These are phyloP conservation scores for Zeuzera pyrina DNA, from an alignment of 2,888 invertebrate genomes.

Conservation along the genomic window DNA sequence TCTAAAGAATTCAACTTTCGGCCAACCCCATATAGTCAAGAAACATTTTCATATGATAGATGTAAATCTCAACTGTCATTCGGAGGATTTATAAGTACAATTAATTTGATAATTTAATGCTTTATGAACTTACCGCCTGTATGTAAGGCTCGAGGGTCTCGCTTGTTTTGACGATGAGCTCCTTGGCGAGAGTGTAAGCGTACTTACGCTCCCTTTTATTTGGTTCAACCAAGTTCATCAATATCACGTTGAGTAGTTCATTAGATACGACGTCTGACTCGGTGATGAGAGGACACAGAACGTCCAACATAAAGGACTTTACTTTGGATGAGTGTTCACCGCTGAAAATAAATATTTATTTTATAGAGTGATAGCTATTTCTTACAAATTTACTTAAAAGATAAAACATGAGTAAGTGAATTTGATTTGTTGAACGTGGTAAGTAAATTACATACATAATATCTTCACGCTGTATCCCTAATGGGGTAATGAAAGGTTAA, in stretches of 20 bases:
- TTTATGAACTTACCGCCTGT: conserved; percentile 80
- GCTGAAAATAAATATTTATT: conserved; percentile 72
- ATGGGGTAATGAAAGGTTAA: too few species aligned
- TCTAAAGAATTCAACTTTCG: too few species aligned
- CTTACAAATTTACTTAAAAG: too few species aligned
- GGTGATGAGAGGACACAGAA: conserved; percentile 93
- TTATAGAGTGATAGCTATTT: too few species aligned
- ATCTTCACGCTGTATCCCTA: too few species aligned
- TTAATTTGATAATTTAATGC: not conserved
- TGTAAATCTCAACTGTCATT: not conserved
- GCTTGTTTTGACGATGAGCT: conserved; percentile 91
- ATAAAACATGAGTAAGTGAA: too few species aligned
- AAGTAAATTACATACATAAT: too few species aligned
- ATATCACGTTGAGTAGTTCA: conserved; percentile 93
- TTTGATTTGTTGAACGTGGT: too few species aligned
- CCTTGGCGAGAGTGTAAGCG: conserved; percentile 92
- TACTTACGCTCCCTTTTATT: conserved; percentile 91
- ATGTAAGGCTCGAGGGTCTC: conserved; percentile 96
- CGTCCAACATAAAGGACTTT: conserved; percentile 97
- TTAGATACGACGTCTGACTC: conserved; percentile 97
- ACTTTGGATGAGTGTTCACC: conserved; percentile 97
- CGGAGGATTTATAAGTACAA: too few species aligned
- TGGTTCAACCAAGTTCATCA: conserved; percentile 95
- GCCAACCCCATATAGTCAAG: not conserved
- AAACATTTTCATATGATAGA: not conserved